Evolutionary conservation across 2,797 vertebrate genomes (phyloP).

Genomic region (Heliangelus exortis): DNA sequence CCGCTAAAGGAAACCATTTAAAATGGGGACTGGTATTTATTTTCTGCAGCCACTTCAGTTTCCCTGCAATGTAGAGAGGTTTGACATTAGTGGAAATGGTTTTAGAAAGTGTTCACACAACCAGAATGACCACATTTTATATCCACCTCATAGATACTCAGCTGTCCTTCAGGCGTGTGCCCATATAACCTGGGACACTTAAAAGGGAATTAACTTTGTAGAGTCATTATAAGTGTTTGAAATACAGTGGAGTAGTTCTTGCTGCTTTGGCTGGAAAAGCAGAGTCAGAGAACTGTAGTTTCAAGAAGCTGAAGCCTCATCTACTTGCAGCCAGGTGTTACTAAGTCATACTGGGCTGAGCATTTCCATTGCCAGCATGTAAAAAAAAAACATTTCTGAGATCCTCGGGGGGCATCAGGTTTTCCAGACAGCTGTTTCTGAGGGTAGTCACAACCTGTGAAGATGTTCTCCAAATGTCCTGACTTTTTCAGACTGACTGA

Average conservation of each 20-base stretch:
- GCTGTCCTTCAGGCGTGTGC: not conserved
- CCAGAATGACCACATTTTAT: not conserved
- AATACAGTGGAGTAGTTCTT: not conserved
- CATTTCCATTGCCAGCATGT: accelerated
- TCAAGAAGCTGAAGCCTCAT: not conserved
- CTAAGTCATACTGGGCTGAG: not conserved
- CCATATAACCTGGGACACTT: not conserved
- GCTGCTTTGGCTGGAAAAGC: not conserved
- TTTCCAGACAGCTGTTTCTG: not conserved
- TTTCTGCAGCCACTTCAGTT: not conserved
- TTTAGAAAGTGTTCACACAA: not conserved
- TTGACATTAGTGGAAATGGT: not conserved
- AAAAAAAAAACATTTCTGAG: not conserved
- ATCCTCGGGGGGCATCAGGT: not conserved
- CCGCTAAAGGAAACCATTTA: not conserved
- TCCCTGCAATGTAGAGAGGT: not conserved
- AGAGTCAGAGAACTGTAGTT: not conserved
- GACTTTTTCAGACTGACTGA: not conserved
- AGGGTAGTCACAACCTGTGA: not conserved
- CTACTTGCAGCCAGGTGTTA: not conserved
- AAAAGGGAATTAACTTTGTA: not conserved
- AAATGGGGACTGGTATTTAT: not conserved
- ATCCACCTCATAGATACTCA: not conserved
- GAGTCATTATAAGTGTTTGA: not conserved
- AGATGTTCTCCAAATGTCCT: not conserved